Evolutionary conservation across 2,888 invertebrate species (phyloP), one percentile per base, ranked within the genome.

Genomic region (Geotrupes spiniger): DNA sequence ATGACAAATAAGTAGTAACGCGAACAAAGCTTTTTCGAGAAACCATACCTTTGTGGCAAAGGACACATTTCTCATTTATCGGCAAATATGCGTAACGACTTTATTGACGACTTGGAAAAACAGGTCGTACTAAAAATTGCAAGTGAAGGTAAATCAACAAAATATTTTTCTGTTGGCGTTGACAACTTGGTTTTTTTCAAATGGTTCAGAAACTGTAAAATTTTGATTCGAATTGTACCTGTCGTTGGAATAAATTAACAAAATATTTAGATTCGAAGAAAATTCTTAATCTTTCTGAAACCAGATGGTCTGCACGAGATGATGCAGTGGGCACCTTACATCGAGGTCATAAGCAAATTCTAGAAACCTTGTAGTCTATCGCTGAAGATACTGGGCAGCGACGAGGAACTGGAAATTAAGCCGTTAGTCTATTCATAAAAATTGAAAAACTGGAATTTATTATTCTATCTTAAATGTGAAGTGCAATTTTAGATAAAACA

Each of bases 251-350:
- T 27, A 40, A n/a, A 40, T 40, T 40, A 14, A 27, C 40, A 27
- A 16, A 28, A 28, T 12, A 12, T 41, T 29, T 41, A 28, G 41
- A 14, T 41, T 16, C 40, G 10, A 41, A 28, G 17, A 41, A 4
- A 10, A 27, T 40, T 25, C 21, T 40, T 26, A 29, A 41, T 28
- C 15, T 41, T 10, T 41, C 14, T 41, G 40, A 25, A 40, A 40
- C 26, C 14, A 40, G 40, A 26, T 40, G 40, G 21, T 40, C 40
- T 40, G 40, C 40, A 17, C 40, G 26, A n/a, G 40, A 21, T 2
- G 26, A 36, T 36, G 6, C 21, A 14, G 17, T 9, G 38, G 11
- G 8, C n/a, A n/a, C n/a, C n/a, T 15, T 37, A 16, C 38, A 37
- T 17, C 15, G 17, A 16, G 17, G 38, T 16, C 17, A 37, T 16